These are phyloP conservation scores for Sebastes fasciatus DNA, from an alignment of 2,113 vertebrate genomes.

Conservation along the genomic window DNA sequence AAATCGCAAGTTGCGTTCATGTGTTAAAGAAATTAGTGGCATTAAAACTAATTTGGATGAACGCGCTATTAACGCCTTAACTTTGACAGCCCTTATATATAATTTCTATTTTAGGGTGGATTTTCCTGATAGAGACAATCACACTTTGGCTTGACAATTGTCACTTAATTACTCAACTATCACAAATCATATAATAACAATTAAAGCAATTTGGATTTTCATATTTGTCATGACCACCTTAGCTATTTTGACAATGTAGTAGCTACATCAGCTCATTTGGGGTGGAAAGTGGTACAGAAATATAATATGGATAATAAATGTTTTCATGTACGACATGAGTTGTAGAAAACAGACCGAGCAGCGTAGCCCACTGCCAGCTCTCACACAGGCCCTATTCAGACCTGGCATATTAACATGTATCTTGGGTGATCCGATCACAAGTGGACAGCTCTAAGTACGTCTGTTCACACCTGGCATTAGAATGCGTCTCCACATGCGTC, in stretches of 20 bases:
- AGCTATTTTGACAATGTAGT: not conserved
- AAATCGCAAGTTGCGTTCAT: too few relatives aligned
- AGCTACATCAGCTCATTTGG: not conserved
- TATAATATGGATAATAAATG: not conserved
- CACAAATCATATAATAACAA: not conserved
- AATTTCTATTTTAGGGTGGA: not conserved
- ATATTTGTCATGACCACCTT: not conserved
- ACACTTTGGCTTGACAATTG: not conserved
- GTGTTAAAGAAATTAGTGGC: too few relatives aligned
- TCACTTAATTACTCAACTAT: not conserved
- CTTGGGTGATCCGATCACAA: too few relatives aligned
- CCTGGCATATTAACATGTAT: too few relatives aligned
- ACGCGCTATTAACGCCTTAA: too few relatives aligned
- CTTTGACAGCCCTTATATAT: too few relatives aligned
- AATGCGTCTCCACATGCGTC: too few relatives aligned
- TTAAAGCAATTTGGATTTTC: not conserved
- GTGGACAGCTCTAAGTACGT: too few relatives aligned
- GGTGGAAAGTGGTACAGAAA: not conserved
- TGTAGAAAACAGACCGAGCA: not conserved
- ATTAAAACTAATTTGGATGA: too few relatives aligned
- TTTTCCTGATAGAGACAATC: not conserved
- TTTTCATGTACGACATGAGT: not conserved
- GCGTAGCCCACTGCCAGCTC: not conserved
- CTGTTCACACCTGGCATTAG: too few relatives aligned
- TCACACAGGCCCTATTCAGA: not conserved